These are phyloP conservation scores for Mythimna loreyi DNA, from an alignment of 2,888 invertebrate species.

Conservation along the genomic window DNA sequence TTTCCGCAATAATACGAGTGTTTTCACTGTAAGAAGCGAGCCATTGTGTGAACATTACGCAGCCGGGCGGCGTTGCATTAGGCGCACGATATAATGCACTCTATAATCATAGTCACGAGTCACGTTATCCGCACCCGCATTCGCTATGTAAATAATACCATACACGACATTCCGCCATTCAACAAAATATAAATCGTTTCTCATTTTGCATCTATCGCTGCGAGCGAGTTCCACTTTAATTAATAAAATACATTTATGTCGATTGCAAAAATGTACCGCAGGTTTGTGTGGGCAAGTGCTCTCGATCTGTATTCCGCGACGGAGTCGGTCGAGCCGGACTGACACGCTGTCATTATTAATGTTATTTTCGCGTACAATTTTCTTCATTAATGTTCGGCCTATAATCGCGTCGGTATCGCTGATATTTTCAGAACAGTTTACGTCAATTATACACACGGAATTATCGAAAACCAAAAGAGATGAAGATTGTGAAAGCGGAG, in stretches of 20 bases:
- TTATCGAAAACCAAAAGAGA: conserved; percentile 75
- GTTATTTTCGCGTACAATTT: conserved; percentile 62
- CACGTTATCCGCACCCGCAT: conserved; percentile 81
- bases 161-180: conserved; percentile 77
- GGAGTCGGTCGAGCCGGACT: conserved; percentile 39
- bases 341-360: conserved; percentile 65
- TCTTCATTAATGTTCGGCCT: conserved; percentile 65
- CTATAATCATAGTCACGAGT: conserved; percentile 84
- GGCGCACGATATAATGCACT: conserved; percentile 81
- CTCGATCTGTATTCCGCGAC: conserved; percentile 65
- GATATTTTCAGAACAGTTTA: conserved; percentile 76
- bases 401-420: conserved; percentile 66
- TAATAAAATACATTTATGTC: conserved; percentile 66
- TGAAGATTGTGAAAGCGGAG: conserved; percentile 65
- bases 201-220: conserved; percentile 68
- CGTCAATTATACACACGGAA: conserved; percentile 73
- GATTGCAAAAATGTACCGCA: conserved; percentile 71
- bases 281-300: conserved; percentile 68
- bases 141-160: conserved; percentile 82
- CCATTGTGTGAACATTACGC: conserved; percentile 83
- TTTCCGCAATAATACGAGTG: conserved; percentile 76
- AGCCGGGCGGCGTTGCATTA: conserved; percentile 79
- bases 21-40: conserved; percentile 77
- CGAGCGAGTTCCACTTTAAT: conserved; percentile 66
- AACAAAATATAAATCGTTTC: conserved; percentile 72